Base-by-base conservation (phyloP, 2,888 invertebrate genomes). In the Athalia circularis region DNA sequence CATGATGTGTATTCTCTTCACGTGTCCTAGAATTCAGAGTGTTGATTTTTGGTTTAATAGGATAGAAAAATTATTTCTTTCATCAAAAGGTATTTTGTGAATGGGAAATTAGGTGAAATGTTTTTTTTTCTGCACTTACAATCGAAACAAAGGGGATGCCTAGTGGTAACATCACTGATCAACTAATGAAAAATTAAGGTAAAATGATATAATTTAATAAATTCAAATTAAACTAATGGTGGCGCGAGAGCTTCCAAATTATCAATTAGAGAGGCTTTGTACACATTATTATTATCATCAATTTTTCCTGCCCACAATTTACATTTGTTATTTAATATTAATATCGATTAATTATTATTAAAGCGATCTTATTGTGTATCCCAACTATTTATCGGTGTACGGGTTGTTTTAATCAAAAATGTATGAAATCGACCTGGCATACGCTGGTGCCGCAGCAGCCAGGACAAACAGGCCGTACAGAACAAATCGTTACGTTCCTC, bases 331-430 rank as follows among this genome's bases (percentile, higher is more conserved):
- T 74, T 77, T 79, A 80, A 79, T 85, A 85, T 81, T 79, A 80
- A 80, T 75, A 75, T 64, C 65, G 29, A 29, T 29, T 29, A 29
- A 83, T 84, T 82, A 83, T 81, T 83, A 84, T 84, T 83, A 80
- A 81, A 83, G 85, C 50, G 82, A 79, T 67, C 82, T 82, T 81
- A 83, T 85, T 86, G 84, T 86, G 84, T 82, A 85, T 86, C 85
- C 82, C 7, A 62, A 75, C 84, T 82, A 84, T 79, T 83, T 83
- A 81, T 79, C 80, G 85, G 83, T 82, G 82, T 83, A 83, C 82
- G 81, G 81, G 82, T 82, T 84, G 83, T 86, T 88, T 84, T 80
- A 82, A 82, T 84, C 81, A 81, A 80, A 80, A 80, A 80, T 75
- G 59, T 15, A 47, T 50, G 15, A 8, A 68, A 3, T 47, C 43